Conservation (phyloP, 2,113 vertebrate species). For the Calyptomena viridis region DNA sequence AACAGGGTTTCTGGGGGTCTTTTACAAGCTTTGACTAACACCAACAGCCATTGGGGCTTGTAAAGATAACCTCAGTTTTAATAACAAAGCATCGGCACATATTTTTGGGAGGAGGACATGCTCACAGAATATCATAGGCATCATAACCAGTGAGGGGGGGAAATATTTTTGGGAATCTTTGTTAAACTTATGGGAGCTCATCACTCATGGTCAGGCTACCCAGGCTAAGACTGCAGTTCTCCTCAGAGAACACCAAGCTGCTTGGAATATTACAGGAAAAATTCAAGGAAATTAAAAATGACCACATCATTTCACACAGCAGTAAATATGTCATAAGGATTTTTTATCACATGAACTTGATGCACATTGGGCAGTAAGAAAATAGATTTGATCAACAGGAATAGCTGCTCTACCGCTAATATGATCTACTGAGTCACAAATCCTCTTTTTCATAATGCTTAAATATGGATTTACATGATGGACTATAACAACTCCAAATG, state of each 20-base stretch:
- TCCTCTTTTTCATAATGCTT: constrained; percentile 59
- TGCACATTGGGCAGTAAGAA: neutral
- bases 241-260: neutral
- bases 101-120: neutral
- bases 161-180: neutral
- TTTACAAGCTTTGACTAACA: neutral
- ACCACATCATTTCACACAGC: constrained; percentile 43
- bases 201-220: neutral
- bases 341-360: constrained; percentile 40
- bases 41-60: neutral
- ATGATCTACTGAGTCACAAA: constrained; percentile 56
- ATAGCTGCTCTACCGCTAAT: constrained; percentile 31
- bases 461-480: constrained; percentile 55
- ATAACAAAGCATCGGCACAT: neutral
- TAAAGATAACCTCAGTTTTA: neutral
- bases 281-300: constrained; percentile 36
- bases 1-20: neutral
- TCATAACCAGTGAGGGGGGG: accelerated
- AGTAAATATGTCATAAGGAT: constrained; percentile 44
- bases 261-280: neutral
- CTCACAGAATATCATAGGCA: neutral
- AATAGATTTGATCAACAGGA: constrained; percentile 56
- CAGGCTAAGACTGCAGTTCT: neutral
- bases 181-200: neutral
- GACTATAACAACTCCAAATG: constrained; percentile 54